phyloP scores from a whole-genome alignment of 2,113 vertebrate genomes.

The Neotragus pygmaeus region DNA sequence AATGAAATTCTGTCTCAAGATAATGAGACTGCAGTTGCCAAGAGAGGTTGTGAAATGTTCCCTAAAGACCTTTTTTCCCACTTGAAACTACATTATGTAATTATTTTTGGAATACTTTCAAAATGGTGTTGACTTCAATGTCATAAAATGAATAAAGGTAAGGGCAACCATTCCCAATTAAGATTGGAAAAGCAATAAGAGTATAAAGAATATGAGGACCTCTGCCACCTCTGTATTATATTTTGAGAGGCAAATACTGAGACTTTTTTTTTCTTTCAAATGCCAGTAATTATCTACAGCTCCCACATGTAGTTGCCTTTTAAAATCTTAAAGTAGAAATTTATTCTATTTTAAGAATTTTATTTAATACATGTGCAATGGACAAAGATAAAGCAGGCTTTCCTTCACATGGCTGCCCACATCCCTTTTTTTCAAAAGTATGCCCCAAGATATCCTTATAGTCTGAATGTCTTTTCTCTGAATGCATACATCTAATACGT shows the following conservation, averaged over 20 bases:
- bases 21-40: slow-evolving; percentile 29
- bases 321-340: neutral
- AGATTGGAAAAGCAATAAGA: neutral
- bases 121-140: slow-evolving; percentile 10
- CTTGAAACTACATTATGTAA: neutral
- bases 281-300: neutral
- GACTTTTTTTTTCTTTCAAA: neutral
- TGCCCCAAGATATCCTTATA: neutral
- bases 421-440: neutral
- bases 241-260: neutral
- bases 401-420: neutral
- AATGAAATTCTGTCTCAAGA: slow-evolving; percentile 13
- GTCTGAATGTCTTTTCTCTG: neutral
- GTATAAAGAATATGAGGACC: neutral
- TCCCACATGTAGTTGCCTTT: neutral
- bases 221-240: neutral
- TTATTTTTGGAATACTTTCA: slow-evolving; percentile 37
- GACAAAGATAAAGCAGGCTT: neutral
- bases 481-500: neutral
- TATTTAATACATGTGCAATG: neutral
- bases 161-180: neutral
- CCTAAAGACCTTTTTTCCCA: neutral
- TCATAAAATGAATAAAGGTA: neutral
- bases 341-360: too few relatives aligned
- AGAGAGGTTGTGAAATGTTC: slow-evolving; percentile 5